These are phyloP conservation scores for Spinus pinus DNA, from an alignment of 2,797 vertebrate genomes.

Conservation along the genomic window DNA sequence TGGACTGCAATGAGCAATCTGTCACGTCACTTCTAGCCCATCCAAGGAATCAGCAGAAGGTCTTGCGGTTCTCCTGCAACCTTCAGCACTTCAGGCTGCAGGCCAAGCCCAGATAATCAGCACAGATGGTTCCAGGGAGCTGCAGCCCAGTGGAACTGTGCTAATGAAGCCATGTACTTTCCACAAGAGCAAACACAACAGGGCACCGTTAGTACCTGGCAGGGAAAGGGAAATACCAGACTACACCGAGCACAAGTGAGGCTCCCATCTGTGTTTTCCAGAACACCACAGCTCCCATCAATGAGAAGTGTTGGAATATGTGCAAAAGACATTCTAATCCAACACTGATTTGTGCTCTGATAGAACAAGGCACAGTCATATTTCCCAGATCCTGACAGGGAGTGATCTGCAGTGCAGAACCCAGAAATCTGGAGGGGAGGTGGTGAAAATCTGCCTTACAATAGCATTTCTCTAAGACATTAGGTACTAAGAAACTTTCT, in stretches of 20 bases:
- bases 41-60: slow-evolving; percentile 42
- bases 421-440: slow-evolving; percentile 23
- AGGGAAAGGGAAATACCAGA: slow-evolving; percentile 52
- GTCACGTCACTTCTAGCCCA: background rate
- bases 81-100: slow-evolving; percentile 42
- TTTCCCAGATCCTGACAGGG: background rate
- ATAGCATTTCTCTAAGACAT: slow-evolving; percentile 3
- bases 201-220: slow-evolving; percentile 59
- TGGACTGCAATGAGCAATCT: slow-evolving; percentile 6
- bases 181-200: slow-evolving; percentile 62
- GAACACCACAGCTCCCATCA: slow-evolving; percentile 15
- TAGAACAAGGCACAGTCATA: background rate
- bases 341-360: background rate
- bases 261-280: slow-evolving; percentile 19
- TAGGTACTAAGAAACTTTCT: slow-evolving; percentile 13
- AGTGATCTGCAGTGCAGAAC: background rate
- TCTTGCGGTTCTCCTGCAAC: slow-evolving; percentile 7
- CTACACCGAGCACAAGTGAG: slow-evolving; percentile 12
- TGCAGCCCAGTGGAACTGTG: slow-evolving; percentile 47
- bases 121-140: slow-evolving; percentile 56
- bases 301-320: background rate
- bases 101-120: slow-evolving; percentile 49
- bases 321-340: background rate
- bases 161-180: slow-evolving; percentile 67
- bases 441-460: slow-evolving; percentile 40